phyloP scores from a whole-genome alignment of 2,113 vertebrate genomes.

The Epinephelus lanceolatus region DNA sequence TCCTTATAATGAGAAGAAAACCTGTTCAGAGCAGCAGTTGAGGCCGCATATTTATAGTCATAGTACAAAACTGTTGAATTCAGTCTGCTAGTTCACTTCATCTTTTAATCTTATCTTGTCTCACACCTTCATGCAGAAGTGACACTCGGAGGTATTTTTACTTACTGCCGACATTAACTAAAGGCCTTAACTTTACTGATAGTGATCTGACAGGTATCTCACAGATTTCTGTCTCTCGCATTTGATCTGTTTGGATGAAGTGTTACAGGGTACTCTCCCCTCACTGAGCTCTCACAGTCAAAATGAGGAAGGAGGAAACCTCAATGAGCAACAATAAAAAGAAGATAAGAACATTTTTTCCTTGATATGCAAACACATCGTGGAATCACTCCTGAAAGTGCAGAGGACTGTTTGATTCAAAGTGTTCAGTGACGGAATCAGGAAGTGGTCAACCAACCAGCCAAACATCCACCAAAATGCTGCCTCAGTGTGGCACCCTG shows the following conservation, averaged over 20 bases:
- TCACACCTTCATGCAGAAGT: background rate
- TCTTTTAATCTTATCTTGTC: background rate
- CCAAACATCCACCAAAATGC: background rate
- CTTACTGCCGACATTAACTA: background rate
- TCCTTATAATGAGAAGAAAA: background rate
- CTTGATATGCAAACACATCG: background rate
- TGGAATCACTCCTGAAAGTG: background rate
- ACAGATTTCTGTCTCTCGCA: no score
- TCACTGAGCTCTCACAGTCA: background rate
- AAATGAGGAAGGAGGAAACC: background rate
- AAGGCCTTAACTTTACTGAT: no score
- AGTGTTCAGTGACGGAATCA: background rate
- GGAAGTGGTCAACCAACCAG: background rate
- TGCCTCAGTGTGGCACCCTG: background rate
- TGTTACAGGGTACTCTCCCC: no score
- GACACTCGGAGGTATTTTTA: background rate
- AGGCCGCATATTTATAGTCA: background rate
- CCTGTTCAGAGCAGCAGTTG: background rate
- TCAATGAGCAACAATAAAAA: background rate
- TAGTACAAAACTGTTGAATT: no score
- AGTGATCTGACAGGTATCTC: no score
- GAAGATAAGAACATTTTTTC: background rate
- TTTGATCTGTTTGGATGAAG: no score
- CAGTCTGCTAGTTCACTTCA: background rate
- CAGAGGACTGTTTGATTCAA: no score